Evolutionary conservation across 1,140 invertebrate species (phyloP), one percentile per base, ranked within the genome.

Genomic region (Ostrea denselamellosa): DNA sequence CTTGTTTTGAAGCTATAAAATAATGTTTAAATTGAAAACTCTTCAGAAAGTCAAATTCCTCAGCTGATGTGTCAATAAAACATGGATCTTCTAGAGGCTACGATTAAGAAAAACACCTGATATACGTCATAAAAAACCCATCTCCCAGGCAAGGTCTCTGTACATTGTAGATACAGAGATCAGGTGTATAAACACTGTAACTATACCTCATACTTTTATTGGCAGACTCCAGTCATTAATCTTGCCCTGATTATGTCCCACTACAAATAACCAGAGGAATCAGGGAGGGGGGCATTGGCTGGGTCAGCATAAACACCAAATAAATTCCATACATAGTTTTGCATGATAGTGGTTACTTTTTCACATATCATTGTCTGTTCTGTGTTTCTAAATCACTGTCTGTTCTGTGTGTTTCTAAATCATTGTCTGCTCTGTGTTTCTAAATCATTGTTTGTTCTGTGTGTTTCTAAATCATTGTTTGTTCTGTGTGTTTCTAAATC

Each of bases 141-240:
- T 28, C 68, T 28, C 12, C 68, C 28, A 2, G 25, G 3, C 25
- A n/a, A n/a, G 1, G 2, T 12, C 22, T 71, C 12, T 34, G 28
- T 25, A 77, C 25, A 34, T 9, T 34, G 28, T 12, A 77, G 68
- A 77, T 77, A 77, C 28, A 34, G 8, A 14, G 28, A 10, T 77
- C 68, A 77, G 68, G 68, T 77, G 68, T 28, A 34, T 34, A 77
- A 77, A 77, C 68, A 77, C 14, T 14, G 8, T 12, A 44, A 14
- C 22, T 25, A 77, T 77, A 22, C 28, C 12, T 12, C 25, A 9
- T 77, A 34, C 22, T 77, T 77, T 14, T 77, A 34, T 77, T 77
- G 68, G 68, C 68, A 77, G 22, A 22, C 25, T 77, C 28, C 28
- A 34, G 68, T 25, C 68, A 77, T 77, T 77, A 77, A 77, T 77